Evolutionary conservation across 2,797 vertebrate genomes (phyloP), one percentile per base, ranked within the genome.

Genomic region (Gambusia yucatana): DNA sequence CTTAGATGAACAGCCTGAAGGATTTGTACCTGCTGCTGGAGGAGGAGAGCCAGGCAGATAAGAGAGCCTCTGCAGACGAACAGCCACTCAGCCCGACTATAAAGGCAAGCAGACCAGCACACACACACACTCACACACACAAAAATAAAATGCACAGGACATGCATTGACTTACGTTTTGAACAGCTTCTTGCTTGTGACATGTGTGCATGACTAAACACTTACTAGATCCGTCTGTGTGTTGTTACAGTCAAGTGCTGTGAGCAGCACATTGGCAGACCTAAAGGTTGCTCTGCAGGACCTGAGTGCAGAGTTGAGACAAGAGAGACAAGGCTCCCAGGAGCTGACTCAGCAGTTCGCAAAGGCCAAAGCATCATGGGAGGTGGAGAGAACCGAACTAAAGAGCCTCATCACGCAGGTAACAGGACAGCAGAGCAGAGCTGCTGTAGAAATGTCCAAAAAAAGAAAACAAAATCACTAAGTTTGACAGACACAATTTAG

Each of bases 291-390:
- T 0, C 95, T 99, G 88, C 97, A 97, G 89, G 98, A 99, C 78
- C 96, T 99, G 84, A 98, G 97, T 77, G 96, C 92, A 4, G 97
- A 98, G 94, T 91, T 99, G 84, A 96, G 94, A 13, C 97, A 99
- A 83, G 98, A 99, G 79, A 96, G 96, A 48, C 97, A 96, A 5
- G 95, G 98, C 36, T 97, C 97, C 57, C 96, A 97, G 1, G 98
- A 99, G 86, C 96, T 99, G 80, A 98, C 98, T 77, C 98, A 99
- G 91, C 98, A 99, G 91, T 99, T 99, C n/a, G 98, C 97, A 85
- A 97, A 97, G 82, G 98, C 98, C 92, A 99, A 99, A 90, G 97
- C 98, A 73, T 96, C 97, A 77, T 99, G 98, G 98, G 98, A 99
- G 91, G 97, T 98, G 43, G 98, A 99, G 91, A 95, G 97, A 0